Conservation (phyloP, 2,113 vertebrate species). For the Coptodon bakossiorum region DNA sequence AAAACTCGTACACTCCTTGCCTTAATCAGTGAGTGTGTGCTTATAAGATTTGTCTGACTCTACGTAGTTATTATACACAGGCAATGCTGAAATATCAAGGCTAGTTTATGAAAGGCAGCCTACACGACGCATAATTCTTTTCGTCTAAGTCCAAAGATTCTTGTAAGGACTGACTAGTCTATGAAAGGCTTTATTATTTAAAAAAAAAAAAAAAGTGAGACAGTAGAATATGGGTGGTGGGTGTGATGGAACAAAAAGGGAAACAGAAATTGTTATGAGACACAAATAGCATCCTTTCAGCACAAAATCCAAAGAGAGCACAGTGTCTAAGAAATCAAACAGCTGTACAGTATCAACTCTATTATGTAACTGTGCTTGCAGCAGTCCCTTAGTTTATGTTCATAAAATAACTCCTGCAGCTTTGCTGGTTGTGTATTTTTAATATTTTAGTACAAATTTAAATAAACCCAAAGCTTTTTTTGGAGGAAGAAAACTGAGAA, state of each 20-base stretch:
- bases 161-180: not conserved
- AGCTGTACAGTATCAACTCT: not conserved
- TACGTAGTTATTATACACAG: not conserved
- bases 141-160: not conserved
- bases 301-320: not conserved
- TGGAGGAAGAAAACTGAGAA: not conserved
- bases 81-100: not conserved
- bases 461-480: not conserved
- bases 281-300: not conserved
- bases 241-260: not conserved
- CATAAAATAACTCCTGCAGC: not conserved
- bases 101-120: not conserved
- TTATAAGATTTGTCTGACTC: not conserved
- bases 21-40: conserved; percentile 89
- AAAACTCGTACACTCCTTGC: conserved; percentile 95
- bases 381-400: not conserved
- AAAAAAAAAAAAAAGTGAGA: not conserved
- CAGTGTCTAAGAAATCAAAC: not conserved
- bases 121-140: conserved; percentile 18
- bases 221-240: not conserved
- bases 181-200: not conserved
- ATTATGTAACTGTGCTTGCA: not conserved
- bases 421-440: not conserved
- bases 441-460: not conserved
- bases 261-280: not conserved